Percentiles rank a stretch among this genome's conserved stretches.
Evolutionary conservation across 2,888 invertebrate genomes (phyloP).

Genomic region (Ischnura elegans): DNA sequence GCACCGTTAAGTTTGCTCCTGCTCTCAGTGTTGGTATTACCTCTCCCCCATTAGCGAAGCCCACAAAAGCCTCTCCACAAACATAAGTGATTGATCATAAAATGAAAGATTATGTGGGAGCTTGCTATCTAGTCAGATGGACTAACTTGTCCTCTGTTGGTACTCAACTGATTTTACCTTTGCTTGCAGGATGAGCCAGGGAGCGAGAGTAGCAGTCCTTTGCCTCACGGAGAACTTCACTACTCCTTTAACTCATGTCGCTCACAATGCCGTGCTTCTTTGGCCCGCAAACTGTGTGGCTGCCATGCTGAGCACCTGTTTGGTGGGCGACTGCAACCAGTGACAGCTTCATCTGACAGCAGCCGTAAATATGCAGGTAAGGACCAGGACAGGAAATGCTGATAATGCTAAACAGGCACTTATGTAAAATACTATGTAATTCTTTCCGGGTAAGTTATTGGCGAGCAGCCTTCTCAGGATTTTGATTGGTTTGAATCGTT

Average conservation of each 20-base stretch:
- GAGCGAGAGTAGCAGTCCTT: too few relatives aligned
- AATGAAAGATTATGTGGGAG: too few relatives aligned
- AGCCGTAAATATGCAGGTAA: slow-evolving; percentile 79
- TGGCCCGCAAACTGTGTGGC: slow-evolving; percentile 83
- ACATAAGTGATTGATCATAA: too few relatives aligned
- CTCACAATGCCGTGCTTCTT: slow-evolving; percentile 85
- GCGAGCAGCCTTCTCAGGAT: background rate
- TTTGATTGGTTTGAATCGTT: background rate
- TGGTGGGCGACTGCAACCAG: slow-evolving; percentile 75
- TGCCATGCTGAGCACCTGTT: slow-evolving; percentile 87
- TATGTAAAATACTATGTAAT: background rate
- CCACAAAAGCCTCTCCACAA: too few relatives aligned
- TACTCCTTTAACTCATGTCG: slow-evolving; percentile 86
- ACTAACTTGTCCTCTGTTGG: too few relatives aligned
- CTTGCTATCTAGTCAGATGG: too few relatives aligned
- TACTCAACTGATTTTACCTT: too few relatives aligned
- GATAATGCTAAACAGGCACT: background rate
- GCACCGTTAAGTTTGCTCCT: too few relatives aligned
- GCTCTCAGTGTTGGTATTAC: too few relatives aligned
- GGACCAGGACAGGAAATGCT: background rate
- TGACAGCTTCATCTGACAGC: too few relatives aligned
- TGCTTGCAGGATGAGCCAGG: too few relatives aligned
- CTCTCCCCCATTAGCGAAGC: too few relatives aligned
- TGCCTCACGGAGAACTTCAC: slow-evolving; percentile 79
- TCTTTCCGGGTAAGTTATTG: background rate